Evolutionary conservation across 2,113 vertebrate genomes (phyloP), one percentile per base, ranked within the genome.

Genomic region (Menidia beryllina): DNA sequence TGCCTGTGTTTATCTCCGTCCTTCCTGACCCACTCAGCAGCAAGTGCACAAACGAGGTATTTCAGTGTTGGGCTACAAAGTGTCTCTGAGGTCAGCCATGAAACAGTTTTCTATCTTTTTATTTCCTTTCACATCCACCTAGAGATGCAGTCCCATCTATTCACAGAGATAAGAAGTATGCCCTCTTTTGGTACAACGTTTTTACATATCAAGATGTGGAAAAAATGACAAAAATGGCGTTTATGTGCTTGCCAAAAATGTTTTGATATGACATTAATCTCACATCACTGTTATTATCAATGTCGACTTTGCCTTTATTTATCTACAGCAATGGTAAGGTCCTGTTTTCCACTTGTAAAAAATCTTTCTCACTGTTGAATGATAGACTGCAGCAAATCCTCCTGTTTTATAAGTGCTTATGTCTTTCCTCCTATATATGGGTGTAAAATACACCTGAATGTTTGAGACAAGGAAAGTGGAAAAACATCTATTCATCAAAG

Each of bases 31-130:
- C 79, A 74, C 59, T 67, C 63, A 74, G 66, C 34, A 73, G 64
- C 69, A 68, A 85, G 78, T 87, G 70, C 51, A 63, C 77, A 80
- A 78, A 85, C 64, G 71, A 80, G 75, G 74, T 85, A 77, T 86
- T 86, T 82, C 80, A 73, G 77, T 68, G 68, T 74, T 83, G 54
- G 57, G 58, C 70, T 63, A 49, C 53, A 69, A 61, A 50, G 59
- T 7, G 25, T 75, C 78, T 83, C 71, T 19, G 47, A 75, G 85
- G 75, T 84, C 49, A 57, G 55, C 24, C 63, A 24, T 11, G 47
- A 55, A 73, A 60, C 50, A 56, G 12, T 61, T 70, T 50, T 48
- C 10, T 7, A n/a, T n/a, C n/a, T 62, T 36, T 83, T 88, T 86
- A 54, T 84, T 65, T 61, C 36, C 47, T 63, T 19, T 50, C 23